phyloP scores from a whole-genome alignment of 2,113 vertebrate species.

The Canis aureus region DNA sequence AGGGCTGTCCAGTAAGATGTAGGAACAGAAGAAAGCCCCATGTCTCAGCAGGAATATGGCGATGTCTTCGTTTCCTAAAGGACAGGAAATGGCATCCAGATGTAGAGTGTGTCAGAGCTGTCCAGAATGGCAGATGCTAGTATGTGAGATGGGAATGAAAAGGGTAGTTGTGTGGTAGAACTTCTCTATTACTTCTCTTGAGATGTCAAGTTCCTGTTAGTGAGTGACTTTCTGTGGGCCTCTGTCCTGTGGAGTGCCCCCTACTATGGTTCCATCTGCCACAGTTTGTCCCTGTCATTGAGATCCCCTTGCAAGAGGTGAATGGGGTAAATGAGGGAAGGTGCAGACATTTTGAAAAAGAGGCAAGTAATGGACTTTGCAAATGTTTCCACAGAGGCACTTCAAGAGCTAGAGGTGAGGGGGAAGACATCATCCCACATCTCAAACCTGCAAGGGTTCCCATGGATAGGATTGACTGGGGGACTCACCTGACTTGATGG shows the following conservation, averaged over 20 bases:
- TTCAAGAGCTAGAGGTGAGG: background rate
- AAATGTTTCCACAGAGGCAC: background rate
- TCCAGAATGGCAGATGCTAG: background rate
- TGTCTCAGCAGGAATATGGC: slow-evolving; percentile 94
- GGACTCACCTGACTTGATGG: slow-evolving; percentile 92
- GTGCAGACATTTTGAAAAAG: background rate
- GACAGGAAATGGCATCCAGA: background rate
- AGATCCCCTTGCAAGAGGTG: background rate
- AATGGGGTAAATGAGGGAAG: background rate
- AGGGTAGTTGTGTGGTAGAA: accelerated
- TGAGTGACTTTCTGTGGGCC: background rate
- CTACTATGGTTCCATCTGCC: background rate
- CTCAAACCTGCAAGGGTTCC: accelerated
- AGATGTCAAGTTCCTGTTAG: accelerated
- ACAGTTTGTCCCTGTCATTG: background rate
- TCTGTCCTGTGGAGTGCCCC: background rate
- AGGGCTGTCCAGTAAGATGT: slow-evolving; percentile 95
- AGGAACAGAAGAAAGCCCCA: slow-evolving; percentile 96
- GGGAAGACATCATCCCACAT: accelerated
- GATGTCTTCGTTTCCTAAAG: slow-evolving; percentile 93
- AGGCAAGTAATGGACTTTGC: no score
- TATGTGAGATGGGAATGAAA: slow-evolving; percentile 53
- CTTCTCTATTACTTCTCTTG: background rate
- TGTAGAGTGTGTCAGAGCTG: accelerated
- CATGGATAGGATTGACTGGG: accelerated